Percentiles rank a stretch among this genome's conserved stretches.
Evolutionary conservation across 2,113 vertebrate genomes (phyloP).

Genomic region (Pachyramphus minor): DNA sequence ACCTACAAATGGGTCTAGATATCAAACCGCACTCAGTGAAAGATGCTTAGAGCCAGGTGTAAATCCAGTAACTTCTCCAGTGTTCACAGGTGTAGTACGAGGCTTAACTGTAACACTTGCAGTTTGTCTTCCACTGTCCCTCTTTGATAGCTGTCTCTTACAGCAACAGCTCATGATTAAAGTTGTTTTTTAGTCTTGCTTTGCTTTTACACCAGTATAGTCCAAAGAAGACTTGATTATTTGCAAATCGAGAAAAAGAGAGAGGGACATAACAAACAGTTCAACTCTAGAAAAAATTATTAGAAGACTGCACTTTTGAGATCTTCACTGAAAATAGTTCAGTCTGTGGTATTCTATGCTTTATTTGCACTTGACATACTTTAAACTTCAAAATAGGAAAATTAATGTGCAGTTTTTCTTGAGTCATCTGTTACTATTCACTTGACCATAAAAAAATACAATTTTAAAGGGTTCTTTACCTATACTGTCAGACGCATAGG

Average conservation of each 20-base stretch:
- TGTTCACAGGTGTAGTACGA: neutral
- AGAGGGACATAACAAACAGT: neutral
- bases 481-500: neutral
- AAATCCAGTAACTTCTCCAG: neutral
- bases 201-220: neutral
- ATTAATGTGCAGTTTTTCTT: neutral
- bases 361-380: neutral
- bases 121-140: neutral
- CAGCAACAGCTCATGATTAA: neutral
- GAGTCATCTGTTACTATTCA: neutral
- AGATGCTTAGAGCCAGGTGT: neutral
- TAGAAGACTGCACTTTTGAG: neutral
- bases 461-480: neutral
- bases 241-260: neutral
- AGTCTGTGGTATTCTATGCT: neutral
- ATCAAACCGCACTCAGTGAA: neutral
- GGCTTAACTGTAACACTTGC: neutral
- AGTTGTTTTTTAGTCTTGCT: neutral
- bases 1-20: neutral
- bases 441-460: neutral
- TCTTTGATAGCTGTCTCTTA: neutral
- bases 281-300: neutral
- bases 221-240: neutral
- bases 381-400: neutral
- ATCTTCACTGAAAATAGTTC: neutral